A percentile compares a stretch with the other conserved stretches of the same genome.
Evolutionary conservation across 2,113 vertebrate species (phyloP).

Genomic region (Onychorhynchus coronatus): DNA sequence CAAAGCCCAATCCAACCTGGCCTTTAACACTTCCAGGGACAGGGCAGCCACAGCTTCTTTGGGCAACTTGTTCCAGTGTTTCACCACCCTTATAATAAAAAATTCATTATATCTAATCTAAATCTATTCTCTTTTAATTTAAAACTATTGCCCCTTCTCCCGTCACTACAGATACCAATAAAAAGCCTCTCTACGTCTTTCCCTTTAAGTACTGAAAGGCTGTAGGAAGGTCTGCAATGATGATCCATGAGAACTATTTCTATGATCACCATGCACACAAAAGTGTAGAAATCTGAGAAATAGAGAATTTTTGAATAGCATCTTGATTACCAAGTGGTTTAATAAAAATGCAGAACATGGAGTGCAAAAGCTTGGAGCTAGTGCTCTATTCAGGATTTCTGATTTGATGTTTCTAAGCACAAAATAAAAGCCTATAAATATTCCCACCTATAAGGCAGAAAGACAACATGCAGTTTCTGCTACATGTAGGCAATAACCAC

Average conservation of each 20-base stretch:
- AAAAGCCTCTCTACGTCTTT: neutral
- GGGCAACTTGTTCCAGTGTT: rapidly evolving
- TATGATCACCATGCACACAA: neutral
- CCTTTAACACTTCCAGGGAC: neutral
- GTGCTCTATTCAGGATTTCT: neutral
- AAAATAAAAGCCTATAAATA: neutral
- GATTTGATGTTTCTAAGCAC: neutral
- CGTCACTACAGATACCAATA: neutral
- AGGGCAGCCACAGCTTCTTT: neutral
- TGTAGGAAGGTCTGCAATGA: neutral
- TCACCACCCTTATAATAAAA: neutral
- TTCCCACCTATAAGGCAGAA: neutral
- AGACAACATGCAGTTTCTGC: neutral
- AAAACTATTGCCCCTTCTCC: neutral
- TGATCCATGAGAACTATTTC: neutral
- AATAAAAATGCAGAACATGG: neutral
- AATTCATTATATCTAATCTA: neutral
- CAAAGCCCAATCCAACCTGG: neutral
- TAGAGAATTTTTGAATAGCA: neutral
- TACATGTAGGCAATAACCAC: neutral
- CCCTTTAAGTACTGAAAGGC: neutral
- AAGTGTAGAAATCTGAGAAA: neutral
- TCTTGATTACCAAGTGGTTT: neutral
- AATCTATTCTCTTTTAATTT: neutral
- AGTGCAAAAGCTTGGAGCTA: neutral